Base-by-base conservation (phyloP, 2,888 invertebrate genomes). In the Xestia ashworthii region DNA sequence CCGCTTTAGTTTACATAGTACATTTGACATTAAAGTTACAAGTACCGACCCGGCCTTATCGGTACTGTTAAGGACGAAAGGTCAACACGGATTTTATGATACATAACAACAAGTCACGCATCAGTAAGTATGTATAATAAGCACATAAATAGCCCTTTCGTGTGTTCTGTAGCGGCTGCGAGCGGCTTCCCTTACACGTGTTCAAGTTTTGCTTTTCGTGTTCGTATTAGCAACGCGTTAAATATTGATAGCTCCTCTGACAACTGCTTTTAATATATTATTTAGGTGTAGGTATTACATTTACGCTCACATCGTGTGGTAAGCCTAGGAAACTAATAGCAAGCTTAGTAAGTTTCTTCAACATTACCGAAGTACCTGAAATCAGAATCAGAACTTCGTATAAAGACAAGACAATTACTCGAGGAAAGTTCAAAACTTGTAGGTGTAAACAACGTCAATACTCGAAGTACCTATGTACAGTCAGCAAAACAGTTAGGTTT, bases 71-170 rank as follows among this genome's bases (percentile, higher is more conserved):
- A n/a, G 81, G 87, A 75, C 78, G 80, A 74, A 88, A 87, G 88
- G 88, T 88, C 87, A 87, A 85, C 87, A 84, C 32, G 82, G 82
- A 85, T 88, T 88, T 87, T 85, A 88, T 85, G 87, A 84, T 80
- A 80, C 79, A 82, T 79, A 79, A 79, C 81, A 87, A 70, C 77
- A 77, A 76, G 84, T 86, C 81, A 88, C 81, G 87, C 87, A 79
- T 77, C 82, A 80, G 81, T 82, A 81, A 82, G 78, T 85, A 81
- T 72, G 50, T 80, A 80, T 82, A 81, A 81, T 80, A 83, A 78
- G 74, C 65, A 78, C 68, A 84, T 78, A 85, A 77, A 81, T 85
- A 87, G 79, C 75, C 77, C 71, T 83, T 82, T 81, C 78, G 71
- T 76, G 74, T 85, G 79, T 76, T 82, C 70, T 76, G 64, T 71